phyloP scores from a whole-genome alignment of 2,888 invertebrate genomes.

The Hoplodrina ambigua region DNA sequence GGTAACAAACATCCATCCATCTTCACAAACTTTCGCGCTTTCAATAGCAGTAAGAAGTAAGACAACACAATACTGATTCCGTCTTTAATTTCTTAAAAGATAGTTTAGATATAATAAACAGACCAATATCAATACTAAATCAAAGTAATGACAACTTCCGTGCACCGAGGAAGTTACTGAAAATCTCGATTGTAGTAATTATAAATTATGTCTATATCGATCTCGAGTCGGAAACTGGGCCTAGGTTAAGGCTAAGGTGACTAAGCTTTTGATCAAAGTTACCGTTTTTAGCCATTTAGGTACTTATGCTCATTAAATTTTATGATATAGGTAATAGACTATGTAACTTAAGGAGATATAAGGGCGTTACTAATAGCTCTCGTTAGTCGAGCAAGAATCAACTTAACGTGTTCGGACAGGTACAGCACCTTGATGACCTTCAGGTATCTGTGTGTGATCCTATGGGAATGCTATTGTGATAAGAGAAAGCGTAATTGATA shows the following conservation, averaged over 20 bases:
- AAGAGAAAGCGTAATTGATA: no score
- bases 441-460: no score
- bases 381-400: neutral
- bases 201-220: conserved; percentile 1
- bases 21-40: no score
- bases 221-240: conserved; percentile 2
- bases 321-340: neutral
- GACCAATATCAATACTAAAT: conserved; percentile 9
- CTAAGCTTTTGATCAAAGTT: conserved; percentile 1
- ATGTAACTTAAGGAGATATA: neutral
- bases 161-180: conserved; percentile 26
- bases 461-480: neutral
- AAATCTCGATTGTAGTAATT: conserved; percentile 3
- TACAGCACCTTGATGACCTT: no score
- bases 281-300: neutral
- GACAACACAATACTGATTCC: no score
- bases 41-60: no score
- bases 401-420: no score
- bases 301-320: conserved; percentile 7
- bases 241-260: conserved; percentile 28
- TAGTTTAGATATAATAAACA: neutral
- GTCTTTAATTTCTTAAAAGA: no score
- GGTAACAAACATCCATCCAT: no score
- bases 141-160: conserved; percentile 39
- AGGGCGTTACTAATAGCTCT: conserved; percentile 1